A percentile compares a stretch with the other conserved stretches of the same genome.
Conservation (phyloP, 1,140 invertebrate genomes). For the Pentalonia nigronervosa region DNA sequence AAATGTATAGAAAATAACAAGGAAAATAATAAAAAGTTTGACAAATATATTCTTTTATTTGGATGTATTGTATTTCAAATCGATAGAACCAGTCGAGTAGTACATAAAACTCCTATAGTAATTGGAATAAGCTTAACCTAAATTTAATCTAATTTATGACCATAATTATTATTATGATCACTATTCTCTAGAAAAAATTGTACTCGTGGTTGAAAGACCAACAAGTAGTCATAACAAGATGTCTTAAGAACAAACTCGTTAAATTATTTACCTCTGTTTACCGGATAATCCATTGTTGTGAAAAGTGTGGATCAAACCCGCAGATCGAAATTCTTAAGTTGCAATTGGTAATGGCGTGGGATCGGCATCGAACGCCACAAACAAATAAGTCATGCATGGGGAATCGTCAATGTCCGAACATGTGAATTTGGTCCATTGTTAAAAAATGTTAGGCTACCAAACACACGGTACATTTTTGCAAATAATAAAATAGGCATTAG, state of each 20-base stretch:
- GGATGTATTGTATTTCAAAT: background rate
- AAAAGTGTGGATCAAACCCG: background rate
- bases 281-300: conserved; percentile 32
- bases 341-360: background rate
- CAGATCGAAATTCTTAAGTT: background rate
- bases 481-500: background rate
- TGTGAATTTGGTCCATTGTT: background rate
- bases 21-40: background rate
- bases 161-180: background rate
- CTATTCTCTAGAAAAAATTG: background rate
- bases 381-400: background rate
- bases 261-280: background rate
- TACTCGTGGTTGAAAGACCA: background rate
- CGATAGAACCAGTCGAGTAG: background rate
- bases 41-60: background rate
- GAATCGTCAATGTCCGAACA: background rate
- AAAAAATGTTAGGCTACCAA: background rate
- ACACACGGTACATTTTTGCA: background rate
- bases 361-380: background rate
- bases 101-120: background rate
- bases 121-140: background rate
- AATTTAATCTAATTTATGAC: background rate
- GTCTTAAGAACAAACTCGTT: background rate
- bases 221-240: background rate
- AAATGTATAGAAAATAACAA: too few relatives aligned